Percentiles rank a stretch among this genome's conserved stretches.
Conservation (phyloP, 1,140 invertebrate species). For the Leptinotarsa defecta region DNA sequence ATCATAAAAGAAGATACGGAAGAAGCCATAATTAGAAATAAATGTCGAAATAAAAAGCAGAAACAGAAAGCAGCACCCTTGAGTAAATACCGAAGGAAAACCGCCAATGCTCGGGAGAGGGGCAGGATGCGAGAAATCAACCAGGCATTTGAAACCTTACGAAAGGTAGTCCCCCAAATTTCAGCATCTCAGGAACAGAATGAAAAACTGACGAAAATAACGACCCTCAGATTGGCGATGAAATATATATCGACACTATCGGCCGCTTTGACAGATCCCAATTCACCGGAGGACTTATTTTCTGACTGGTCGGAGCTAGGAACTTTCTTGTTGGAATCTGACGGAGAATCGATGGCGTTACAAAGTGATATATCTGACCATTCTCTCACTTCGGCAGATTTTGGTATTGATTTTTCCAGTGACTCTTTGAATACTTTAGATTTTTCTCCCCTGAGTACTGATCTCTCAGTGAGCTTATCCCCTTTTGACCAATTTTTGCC, state of each 20-base stretch:
- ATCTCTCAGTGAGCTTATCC: neutral
- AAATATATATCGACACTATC: constrained; percentile 79
- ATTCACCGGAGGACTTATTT: constrained; percentile 28
- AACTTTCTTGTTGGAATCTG: constrained; percentile 60
- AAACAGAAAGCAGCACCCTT: constrained; percentile 79
- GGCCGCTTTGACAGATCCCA: constrained; percentile 51
- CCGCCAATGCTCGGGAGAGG: constrained; percentile 85
- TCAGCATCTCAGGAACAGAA: constrained; percentile 56
- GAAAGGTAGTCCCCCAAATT: constrained; percentile 71
- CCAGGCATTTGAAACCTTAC: constrained; percentile 80
- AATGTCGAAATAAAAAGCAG: constrained; percentile 46
- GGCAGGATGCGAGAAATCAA: constrained; percentile 89
- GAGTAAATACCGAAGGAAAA: constrained; percentile 87
- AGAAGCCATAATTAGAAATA: constrained; percentile 20
- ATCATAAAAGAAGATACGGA: constrained; percentile 37
- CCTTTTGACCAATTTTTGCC: neutral
- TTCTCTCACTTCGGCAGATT: constrained; percentile 52
- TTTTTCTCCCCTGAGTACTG: neutral
- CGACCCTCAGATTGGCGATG: constrained; percentile 81
- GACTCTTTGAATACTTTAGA: neutral
- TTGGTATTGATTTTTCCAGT: constrained; percentile 31
- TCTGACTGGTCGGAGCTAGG: constrained; percentile 54
- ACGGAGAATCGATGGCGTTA: constrained; percentile 58
- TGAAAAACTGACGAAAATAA: constrained; percentile 87
- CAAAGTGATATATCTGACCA: constrained; percentile 52